Base-by-base conservation (phyloP, 2,888 invertebrate species). In the Lepidochitona cinerea region DNA sequence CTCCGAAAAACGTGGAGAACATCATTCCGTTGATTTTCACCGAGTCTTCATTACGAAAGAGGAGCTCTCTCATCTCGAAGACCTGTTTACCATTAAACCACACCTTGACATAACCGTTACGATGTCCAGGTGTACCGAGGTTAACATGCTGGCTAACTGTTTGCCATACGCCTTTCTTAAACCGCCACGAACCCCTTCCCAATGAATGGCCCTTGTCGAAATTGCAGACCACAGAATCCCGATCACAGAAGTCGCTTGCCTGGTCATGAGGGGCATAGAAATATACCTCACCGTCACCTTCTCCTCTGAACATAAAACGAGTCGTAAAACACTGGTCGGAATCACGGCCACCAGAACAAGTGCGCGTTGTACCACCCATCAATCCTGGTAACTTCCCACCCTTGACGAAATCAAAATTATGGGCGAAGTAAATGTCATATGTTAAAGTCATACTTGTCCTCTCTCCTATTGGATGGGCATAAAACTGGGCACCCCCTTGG, bases 1-100 rank as follows among this genome's bases (percentile, higher is more conserved):
- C 86, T 3, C 85, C 86, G 65, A 83, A 86, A 71, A 86, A 84
- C 26, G 84, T 84, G 0, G 83, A 84, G 70, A 85, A 84, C 74
- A 81, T 81, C 36, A 85, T 70, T 3, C 83, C 83, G 33, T 81
- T 77, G 35, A 84, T 81, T 14, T 79, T 52, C 37, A 83, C 73
- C 33, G 37, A 37, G 7, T 73, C 70, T 23, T 78, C 74, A 49
- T 72, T 70, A 23, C 84, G 74, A 66, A 83, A 76, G 37, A 78
- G 74, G 29, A 83, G 68, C 65, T 79, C 73, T 7, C 52, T 37
- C 68, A 41, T 81, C 73, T 36, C 73, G 70, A 32, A 81, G 66
- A 71, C 78, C 66, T 23, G 78, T 37, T 64, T 76, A 72, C 37
- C 78, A 37, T 85, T 79, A 0, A 83, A 67, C 79, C 80, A 82